Base-by-base conservation (phyloP, 2,888 invertebrate genomes). In the Chloroclysta siterata region DNA sequence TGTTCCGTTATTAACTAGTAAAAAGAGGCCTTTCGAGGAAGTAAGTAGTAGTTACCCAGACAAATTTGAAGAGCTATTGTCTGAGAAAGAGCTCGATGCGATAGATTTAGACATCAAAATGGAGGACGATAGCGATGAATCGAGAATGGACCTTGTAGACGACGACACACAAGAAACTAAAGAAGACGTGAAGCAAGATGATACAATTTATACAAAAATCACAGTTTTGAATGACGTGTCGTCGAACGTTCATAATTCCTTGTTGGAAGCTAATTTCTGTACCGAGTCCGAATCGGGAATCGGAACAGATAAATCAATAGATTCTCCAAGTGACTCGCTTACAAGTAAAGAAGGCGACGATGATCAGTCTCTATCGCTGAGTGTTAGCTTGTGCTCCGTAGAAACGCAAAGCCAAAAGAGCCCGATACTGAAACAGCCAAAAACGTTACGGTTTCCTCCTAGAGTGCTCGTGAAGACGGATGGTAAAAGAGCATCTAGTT, bases 371-470 rank as follows among this genome's bases (percentile, higher is more conserved):
- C 75, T 92, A 65, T 90, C 89, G 11, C 77, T 93, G 66, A 90
- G 92, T 79, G 82, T 93, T 56, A 93, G 91, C 77, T 79, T 90
- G 71, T 84, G 88, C 79, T 90, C 89, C 22, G 78, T 85, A 62
- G 92, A 92, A 33, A 75, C 82, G 55, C 86, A 83, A 56, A 85
- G 88, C 68, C 94, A 94, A 79, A 95, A 95, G 74, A 96, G 96
- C 76, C 97, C 97, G 11, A 97, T 97, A 61, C 83, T 97, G 53
- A 96, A 97, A 66, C 96, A 96, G 75, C 97, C 97, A 41, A 97
- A 96, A 84, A 97, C 96, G 64, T 95, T 97, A 73, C 94, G 97
- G 78, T 97, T 97, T 84, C 97, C 97, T 0, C 96, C 95, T 11
- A 93, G 89, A 75, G 91, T 84, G 70, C 83, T 85, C 77, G 82